A percentile compares a stretch with the other conserved stretches of the same genome.
These are phyloP conservation scores for Myrmecophaga tridactyla DNA, from an alignment of 2,113 vertebrate species.

Conservation along the genomic window DNA sequence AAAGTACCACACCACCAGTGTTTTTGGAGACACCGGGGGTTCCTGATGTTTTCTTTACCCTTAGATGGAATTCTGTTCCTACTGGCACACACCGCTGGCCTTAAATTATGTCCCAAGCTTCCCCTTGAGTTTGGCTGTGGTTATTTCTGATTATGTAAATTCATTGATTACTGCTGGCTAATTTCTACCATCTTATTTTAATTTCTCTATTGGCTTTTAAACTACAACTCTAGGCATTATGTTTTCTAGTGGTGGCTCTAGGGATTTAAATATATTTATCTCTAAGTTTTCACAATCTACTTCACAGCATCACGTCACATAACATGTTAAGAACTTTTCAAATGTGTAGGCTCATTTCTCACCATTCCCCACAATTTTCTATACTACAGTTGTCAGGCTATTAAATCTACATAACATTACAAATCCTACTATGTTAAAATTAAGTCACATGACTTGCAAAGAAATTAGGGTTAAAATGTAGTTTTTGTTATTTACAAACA, in stretches of 20 bases:
- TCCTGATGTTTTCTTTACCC: too few relatives aligned
- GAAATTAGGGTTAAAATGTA: background rate
- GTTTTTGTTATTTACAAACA: background rate
- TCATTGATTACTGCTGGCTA: background rate
- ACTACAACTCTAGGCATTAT: background rate
- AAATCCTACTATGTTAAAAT: background rate
- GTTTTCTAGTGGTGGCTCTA: too few relatives aligned
- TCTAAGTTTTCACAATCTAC: background rate
- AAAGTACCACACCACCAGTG: background rate
- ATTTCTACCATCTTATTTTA: background rate
- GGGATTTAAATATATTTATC: background rate
- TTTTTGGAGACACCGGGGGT: too few relatives aligned
- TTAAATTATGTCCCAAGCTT: background rate
- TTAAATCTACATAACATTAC: background rate
- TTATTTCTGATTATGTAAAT: background rate
- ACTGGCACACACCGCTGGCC: background rate
- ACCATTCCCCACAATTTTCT: background rate
- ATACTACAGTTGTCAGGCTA: background rate
- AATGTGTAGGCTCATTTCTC: background rate
- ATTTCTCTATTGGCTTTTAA: too few relatives aligned
- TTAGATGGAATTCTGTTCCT: background rate
- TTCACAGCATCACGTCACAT: background rate
- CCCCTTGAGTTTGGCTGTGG: background rate
- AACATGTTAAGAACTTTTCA: background rate
- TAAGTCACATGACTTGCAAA: background rate